Evolutionary conservation across 2,888 invertebrate genomes (phyloP).

Genomic region (Macaria notata): DNA sequence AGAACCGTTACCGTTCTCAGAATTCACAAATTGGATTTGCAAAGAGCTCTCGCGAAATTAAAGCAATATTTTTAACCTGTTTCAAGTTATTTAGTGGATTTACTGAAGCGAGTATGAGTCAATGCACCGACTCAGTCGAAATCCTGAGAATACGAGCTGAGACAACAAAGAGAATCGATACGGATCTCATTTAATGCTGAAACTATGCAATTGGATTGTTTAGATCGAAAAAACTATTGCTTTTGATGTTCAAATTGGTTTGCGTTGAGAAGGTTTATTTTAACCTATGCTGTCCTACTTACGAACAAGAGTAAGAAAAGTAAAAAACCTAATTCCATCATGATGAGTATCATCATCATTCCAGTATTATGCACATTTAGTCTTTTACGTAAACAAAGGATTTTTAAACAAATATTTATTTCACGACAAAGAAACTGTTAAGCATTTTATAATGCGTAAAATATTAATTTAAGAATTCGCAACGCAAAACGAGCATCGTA

Average conservation of each 20-base stretch:
- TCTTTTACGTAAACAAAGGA: neutral
- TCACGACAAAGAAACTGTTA: no score
- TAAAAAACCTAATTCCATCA: no score
- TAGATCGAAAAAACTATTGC: no score
- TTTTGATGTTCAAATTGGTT: no score
- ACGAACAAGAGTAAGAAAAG: no score
- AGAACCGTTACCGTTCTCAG: no score
- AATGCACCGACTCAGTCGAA: constrained; percentile 13
- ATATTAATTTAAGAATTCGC: constrained; percentile 37
- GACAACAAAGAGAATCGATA: constrained; percentile 33
- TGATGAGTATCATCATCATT: neutral
- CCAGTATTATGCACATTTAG: neutral
- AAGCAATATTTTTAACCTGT: constrained; percentile 21
- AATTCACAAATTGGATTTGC: constrained; percentile 3
- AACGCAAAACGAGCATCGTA: constrained; percentile 36
- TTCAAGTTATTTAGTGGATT: constrained; percentile 12
- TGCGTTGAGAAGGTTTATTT: no score
- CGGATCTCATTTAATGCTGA: constrained; percentile 15
- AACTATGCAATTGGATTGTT: neutral
- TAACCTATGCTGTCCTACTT: no score
- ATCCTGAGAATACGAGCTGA: constrained; percentile 23
- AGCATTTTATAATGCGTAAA: neutral
- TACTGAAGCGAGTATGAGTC: constrained; percentile 24
- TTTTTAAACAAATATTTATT: no score
- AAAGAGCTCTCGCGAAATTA: constrained; percentile 8